Percentiles rank a stretch among this genome's conserved stretches.
phyloP scores from a whole-genome alignment of 1,140 invertebrate genomes.

The Hycleus phaleratus region DNA sequence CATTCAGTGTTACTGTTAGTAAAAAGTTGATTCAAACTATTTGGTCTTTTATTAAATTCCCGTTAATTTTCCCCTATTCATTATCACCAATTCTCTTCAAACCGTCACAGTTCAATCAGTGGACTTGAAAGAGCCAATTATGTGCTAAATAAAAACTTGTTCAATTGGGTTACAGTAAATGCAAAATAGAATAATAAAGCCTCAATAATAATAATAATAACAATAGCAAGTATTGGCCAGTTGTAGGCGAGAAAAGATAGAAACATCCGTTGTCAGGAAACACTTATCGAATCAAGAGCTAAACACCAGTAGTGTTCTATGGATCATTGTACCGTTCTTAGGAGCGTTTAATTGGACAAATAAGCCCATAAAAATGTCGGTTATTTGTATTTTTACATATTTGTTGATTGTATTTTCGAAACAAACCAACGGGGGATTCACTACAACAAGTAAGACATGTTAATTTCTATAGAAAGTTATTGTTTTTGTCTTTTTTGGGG shows the following conservation, averaged over 20 bases:
- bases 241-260: conserved; percentile 19
- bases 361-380: background rate
- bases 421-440: conserved; percentile 16
- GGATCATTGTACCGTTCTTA: background rate
- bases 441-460: conserved; percentile 19
- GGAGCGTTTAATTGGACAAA: background rate
- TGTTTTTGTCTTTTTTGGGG: conserved; percentile 1
- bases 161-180: too few species aligned
- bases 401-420: conserved; percentile 1
- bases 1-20: conserved; percentile 8
- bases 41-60: too few species aligned
- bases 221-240: too few species aligned
- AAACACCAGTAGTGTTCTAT: conserved; percentile 2
- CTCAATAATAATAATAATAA: too few species aligned
- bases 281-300: conserved; percentile 18
- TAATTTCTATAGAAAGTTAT: background rate
- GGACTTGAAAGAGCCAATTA: too few species aligned
- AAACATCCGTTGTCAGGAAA: conserved; percentile 19
- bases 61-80: too few species aligned
- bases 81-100: too few species aligned
- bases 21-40: conserved; percentile 1
- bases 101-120: too few species aligned
- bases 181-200: too few species aligned
- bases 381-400: background rate
- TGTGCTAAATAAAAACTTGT: too few species aligned